A percentile compares a stretch with the other conserved stretches of the same genome.
Evolutionary conservation across 37 sponge, comb jelly and placozoan species (phyloP).

Genomic region (Bolinopsis microptera): DNA sequence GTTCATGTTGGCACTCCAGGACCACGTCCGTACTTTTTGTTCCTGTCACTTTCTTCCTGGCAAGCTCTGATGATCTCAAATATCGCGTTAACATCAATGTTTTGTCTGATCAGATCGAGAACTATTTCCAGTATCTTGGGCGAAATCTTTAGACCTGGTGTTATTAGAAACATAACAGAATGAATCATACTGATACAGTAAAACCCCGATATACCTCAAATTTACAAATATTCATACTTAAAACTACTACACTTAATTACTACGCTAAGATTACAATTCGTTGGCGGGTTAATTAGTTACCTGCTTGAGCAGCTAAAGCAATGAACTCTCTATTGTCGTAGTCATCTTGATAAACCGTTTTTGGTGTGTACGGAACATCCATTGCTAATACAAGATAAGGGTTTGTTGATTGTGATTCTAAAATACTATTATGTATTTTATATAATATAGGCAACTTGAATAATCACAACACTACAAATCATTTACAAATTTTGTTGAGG

Average conservation of each 20-base stretch:
- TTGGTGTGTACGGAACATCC: conserved; percentile 57
- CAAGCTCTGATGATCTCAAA: conserved; percentile 44
- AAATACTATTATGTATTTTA: too few relatives aligned
- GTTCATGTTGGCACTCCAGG: background rate
- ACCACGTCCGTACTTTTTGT: conserved; percentile 42
- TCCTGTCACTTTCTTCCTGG: conserved; percentile 3
- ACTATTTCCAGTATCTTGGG: conserved; percentile 41
- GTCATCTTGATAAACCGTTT: conserved; percentile 42
- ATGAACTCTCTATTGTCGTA: conserved; percentile 63
- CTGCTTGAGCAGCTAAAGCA: background rate
- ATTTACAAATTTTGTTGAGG: background rate
- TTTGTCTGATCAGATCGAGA: conserved; percentile 57
- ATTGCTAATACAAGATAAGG: background rate
- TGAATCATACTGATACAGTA: background rate
- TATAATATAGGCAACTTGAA: background rate
- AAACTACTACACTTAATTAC: too few relatives aligned
- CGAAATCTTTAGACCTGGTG: conserved; percentile 33
- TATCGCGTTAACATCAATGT: conserved; percentile 31
- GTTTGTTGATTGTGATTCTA: too few relatives aligned
- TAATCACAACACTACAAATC: background rate
- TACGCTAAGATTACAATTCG: too few relatives aligned
- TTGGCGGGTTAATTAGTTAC: too few relatives aligned
- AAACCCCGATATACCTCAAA: background rate
- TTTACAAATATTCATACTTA: too few relatives aligned
- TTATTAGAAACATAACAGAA: background rate